Evolutionary conservation across 2,888 invertebrate genomes (phyloP).

Genomic region (Drosophila pseudotakahashii): DNA sequence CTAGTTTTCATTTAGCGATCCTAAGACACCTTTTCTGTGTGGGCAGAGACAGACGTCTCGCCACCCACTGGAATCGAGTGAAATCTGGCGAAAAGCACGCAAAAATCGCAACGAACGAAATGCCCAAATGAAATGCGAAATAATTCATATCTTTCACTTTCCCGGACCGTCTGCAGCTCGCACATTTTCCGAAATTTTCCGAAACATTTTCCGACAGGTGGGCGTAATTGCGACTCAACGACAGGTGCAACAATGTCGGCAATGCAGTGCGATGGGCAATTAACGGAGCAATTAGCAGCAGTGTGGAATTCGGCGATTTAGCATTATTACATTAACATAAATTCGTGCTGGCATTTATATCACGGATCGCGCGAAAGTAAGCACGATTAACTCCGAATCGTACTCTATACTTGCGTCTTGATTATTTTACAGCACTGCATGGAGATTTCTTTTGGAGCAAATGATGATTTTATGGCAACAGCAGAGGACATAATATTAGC

Average conservation of each 20-base stretch:
- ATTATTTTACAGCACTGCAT: background rate
- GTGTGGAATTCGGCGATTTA: slow-evolving; percentile 48
- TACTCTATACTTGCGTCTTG: slow-evolving; percentile 1
- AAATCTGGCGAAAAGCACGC: slow-evolving; percentile 50
- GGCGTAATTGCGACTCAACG: slow-evolving; percentile 5
- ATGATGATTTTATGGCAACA: background rate
- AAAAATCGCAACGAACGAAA: slow-evolving; percentile 2
- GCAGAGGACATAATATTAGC: background rate
- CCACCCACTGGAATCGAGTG: slow-evolving; percentile 62
- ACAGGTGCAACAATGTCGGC: slow-evolving; percentile 32
- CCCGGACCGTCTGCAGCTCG: slow-evolving; percentile 37
- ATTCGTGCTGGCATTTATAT: slow-evolving; percentile 51
- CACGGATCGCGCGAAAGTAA: slow-evolving; percentile 16
- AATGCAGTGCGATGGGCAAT: slow-evolving; percentile 40
- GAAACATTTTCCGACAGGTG: background rate
- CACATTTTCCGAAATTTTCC: slow-evolving; percentile 7
- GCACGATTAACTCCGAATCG: slow-evolving; percentile 5
- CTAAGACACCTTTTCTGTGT: background rate
- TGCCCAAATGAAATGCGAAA: slow-evolving; percentile 22
- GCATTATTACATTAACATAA: slow-evolving; percentile 53
- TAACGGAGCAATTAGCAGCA: slow-evolving; percentile 61
- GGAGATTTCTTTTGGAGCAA: background rate
- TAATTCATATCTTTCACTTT: slow-evolving; percentile 62
- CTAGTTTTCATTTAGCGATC: background rate
- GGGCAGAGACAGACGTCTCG: slow-evolving; percentile 32